Conservation (phyloP, 2,888 invertebrate species). For the Holacanthella duospinosa region DNA sequence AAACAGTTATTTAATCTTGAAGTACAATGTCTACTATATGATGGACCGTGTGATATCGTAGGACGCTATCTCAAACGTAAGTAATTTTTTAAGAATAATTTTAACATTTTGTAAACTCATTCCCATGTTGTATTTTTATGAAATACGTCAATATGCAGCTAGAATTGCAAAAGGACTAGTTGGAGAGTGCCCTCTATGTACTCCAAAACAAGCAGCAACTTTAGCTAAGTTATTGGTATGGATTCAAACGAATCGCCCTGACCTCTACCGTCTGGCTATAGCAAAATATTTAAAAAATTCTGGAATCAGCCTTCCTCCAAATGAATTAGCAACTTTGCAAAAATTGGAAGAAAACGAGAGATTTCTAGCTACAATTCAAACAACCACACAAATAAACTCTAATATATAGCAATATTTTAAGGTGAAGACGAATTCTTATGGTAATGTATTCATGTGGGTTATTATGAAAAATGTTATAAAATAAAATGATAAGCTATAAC, state of each 20-base stretch:
- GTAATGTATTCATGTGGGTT: too few species aligned
- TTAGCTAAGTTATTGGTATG: constrained; percentile 14
- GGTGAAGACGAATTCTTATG: too few species aligned
- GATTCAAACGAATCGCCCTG: constrained; percentile 18
- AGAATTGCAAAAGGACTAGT: constrained; percentile 14
- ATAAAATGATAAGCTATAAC: too few species aligned
- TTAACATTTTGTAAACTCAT: too few species aligned
- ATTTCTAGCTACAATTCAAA: too few species aligned
- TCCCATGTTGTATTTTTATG: background rate
- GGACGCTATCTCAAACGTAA: constrained; percentile 13
- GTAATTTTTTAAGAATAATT: background rate
- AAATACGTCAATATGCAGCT: constrained; percentile 8
- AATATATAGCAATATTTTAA: too few species aligned
- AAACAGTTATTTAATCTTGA: constrained; percentile 18
- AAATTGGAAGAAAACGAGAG: background rate
- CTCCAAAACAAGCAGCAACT: constrained; percentile 14
- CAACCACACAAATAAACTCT: too few species aligned
- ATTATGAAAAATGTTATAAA: too few species aligned
- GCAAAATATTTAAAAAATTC: constrained; percentile 15
- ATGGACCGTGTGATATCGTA: constrained; percentile 18
- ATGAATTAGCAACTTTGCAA: constrained; percentile 4
- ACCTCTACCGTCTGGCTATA: constrained; percentile 15
- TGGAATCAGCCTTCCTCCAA: constrained; percentile 11
- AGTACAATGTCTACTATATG: constrained; percentile 19
- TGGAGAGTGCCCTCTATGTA: constrained; percentile 18